Conservation (phyloP, 2,888 invertebrate species). For the Tenthredo amoena region DNA sequence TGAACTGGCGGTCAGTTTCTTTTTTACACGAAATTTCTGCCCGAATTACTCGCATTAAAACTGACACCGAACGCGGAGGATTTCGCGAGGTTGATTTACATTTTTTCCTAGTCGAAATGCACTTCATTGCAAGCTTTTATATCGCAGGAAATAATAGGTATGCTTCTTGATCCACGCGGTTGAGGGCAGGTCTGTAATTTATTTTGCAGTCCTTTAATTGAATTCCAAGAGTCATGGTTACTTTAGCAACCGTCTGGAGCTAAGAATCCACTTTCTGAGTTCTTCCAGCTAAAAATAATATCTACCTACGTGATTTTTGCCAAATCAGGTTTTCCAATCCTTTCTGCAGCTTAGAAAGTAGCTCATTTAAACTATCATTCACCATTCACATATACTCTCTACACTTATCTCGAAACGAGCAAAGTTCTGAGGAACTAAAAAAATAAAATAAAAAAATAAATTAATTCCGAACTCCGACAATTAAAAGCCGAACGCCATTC, state of each 20-base stretch:
- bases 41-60: not conserved
- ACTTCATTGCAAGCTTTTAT: not conserved
- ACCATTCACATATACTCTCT: not conserved
- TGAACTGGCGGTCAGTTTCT: not conserved
- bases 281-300: not conserved
- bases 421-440: conserved; percentile 3
- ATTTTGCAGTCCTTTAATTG: conserved; percentile 17
- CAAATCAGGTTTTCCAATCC: not conserved
- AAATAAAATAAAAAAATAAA: not conserved
- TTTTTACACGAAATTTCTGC: not conserved
- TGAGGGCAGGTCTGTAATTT: not conserved
- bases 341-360: not conserved
- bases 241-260: not conserved
- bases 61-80: not conserved
- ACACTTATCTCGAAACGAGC: conserved; percentile 8
- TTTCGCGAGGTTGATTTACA: not conserved
- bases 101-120: not conserved
- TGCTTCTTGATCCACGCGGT: not conserved
- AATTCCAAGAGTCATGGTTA: not conserved
- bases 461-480: conserved; percentile 28
- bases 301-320: not conserved
- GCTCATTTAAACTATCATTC: not conserved
- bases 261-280: not conserved
- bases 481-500: conserved; percentile 33
- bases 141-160: conserved; percentile 1